Base-by-base conservation (phyloP, 2,113 vertebrate genomes). In the Cephalopterus ornatus region DNA sequence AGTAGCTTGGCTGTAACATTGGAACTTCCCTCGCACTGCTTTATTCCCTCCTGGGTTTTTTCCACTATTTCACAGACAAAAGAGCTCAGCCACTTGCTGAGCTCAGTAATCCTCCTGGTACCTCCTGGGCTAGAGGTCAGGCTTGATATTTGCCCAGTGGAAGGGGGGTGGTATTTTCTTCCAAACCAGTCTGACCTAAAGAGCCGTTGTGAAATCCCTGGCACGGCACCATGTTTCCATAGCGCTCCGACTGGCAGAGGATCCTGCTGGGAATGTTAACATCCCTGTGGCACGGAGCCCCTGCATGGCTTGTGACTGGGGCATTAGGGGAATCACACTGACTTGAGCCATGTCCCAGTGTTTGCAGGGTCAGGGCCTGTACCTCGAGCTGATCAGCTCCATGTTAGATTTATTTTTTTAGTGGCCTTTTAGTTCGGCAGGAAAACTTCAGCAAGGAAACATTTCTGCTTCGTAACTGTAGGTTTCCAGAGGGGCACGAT, bases 261-360 rank as follows among this genome's bases (percentile, higher is more conserved):
- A 53, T 44, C 44, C 68, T 55, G 85, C 77, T 71, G 79, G 74
- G 95, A 92, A 96, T 97, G 94, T 91, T 96, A 96, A 97, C 61
- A 23, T 68, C 74, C 50, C 71, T 11, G n/a, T 58, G 76, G 71
- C 76, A 42, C 75, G 4, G 42, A 82, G 47, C 50, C 46, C 14
- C 28, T 19, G 47, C 73, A 8, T 5, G 0, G 7, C 79, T 70
- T 26, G 75, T 62, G 42, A 2, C 78, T 26, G 27, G 15, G 66
- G 15, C 50, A 8, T 21, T 10, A 12, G 16, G 16, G 65, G 67
- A 58, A 39, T 27, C 17, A 17, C 42, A 11, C 37, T 32, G 6
- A 33, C 42, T 59, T 17, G 22, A 67, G 82, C 52, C 37, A 0
- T 12, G 52, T 10, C 30, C 16, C 50, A 5, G 24, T 8, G 61